Percentiles rank a stretch among this genome's conserved stretches.
These are phyloP conservation scores for Crenuchus spilurus DNA, from an alignment of 2,797 vertebrate species.

Conservation along the genomic window DNA sequence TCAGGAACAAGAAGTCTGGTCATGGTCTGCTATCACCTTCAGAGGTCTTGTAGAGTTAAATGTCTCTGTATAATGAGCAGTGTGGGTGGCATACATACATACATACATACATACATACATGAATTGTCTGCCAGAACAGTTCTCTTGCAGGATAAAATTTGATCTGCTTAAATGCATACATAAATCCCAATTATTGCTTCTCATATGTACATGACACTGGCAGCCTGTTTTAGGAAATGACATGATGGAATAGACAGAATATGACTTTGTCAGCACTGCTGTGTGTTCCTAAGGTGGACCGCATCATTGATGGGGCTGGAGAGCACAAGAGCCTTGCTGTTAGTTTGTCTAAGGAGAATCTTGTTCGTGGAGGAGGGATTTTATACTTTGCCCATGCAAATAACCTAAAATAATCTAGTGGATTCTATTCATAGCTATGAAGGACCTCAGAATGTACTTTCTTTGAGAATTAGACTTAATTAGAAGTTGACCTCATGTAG, in stretches of 20 bases:
- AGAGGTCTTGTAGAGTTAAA: no score
- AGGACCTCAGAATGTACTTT: constrained; percentile 3
- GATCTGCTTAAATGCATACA: not conserved
- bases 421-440: constrained; percentile 1
- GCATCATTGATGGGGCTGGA: constrained; percentile 16
- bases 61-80: no score
- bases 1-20: no score
- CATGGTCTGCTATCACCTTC: no score
- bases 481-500: not conserved
- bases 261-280: constrained; percentile 29
- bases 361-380: constrained; percentile 26
- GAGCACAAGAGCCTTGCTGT: constrained; percentile 20
- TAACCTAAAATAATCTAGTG: constrained; percentile 19
- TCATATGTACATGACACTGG: constrained; percentile 14
- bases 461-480: constrained; percentile 6
- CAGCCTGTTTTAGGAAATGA: not conserved
- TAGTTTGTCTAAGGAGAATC: constrained; percentile 36
- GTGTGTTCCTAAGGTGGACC: constrained; percentile 7
- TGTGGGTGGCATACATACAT: no score
- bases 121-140: constrained; percentile 20
- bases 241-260: constrained; percentile 2
- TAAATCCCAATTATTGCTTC: constrained; percentile 13
- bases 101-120: no score
- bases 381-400: constrained; percentile 31
- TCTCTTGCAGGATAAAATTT: not conserved